Evolutionary conservation across 1,140 invertebrate species (phyloP).

Genomic region (Hetaerina americana): DNA sequence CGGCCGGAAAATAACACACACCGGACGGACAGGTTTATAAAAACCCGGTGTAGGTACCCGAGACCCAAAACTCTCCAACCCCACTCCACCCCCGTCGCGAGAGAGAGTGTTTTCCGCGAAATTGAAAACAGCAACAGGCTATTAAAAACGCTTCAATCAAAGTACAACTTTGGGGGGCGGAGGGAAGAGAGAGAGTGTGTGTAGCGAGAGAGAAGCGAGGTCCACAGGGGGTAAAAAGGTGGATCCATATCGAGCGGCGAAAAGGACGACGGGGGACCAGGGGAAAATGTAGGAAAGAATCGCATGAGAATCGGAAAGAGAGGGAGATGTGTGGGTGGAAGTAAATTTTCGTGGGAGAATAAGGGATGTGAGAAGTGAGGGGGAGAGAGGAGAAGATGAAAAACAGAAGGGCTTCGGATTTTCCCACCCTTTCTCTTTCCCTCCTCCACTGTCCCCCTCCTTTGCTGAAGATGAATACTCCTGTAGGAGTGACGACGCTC

Average conservation of each 20-base stretch:
- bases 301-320: too few relatives aligned
- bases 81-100: background rate
- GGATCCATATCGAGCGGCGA: too few relatives aligned
- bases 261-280: too few relatives aligned
- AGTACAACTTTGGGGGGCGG: background rate
- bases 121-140: background rate
- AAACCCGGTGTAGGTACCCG: background rate
- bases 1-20: background rate
- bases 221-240: background rate
- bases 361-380: background rate
- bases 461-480: too few relatives aligned
- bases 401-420: background rate
- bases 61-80: too few relatives aligned
- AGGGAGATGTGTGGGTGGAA: too few relatives aligned
- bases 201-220: background rate
- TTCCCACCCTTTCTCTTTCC: too few relatives aligned
- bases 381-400: background rate
- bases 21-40: background rate
- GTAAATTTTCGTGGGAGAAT: too few relatives aligned
- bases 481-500: too few relatives aligned
- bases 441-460: too few relatives aligned
- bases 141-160: background rate
- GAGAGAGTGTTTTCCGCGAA: background rate
- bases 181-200: background rate
- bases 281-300: too few relatives aligned